Conservation (phyloP, 2,113 vertebrate genomes). For the Trogon melanurus region DNA sequence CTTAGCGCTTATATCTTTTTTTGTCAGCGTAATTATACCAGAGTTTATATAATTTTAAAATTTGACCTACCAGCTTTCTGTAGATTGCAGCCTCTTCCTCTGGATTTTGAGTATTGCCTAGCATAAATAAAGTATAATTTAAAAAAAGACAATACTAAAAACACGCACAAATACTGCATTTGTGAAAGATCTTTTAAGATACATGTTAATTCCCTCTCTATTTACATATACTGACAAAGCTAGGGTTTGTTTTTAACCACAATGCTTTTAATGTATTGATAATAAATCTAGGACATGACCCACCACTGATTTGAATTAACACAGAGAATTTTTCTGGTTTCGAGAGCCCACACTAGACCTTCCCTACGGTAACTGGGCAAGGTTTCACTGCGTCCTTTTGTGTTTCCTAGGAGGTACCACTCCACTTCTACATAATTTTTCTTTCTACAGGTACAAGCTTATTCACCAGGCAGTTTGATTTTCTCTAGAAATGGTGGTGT, state of each 20-base stretch:
- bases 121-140: not conserved
- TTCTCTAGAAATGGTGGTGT: not conserved
- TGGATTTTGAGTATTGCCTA: not conserved
- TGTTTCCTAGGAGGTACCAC: not conserved
- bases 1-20: not conserved
- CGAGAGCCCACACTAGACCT: not conserved
- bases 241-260: not conserved
- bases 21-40: conserved; percentile 41
- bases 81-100: conserved; percentile 15
- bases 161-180: not conserved
- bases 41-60: conserved; percentile 42
- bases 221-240: not conserved
- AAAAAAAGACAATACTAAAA: not conserved
- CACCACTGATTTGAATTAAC: not conserved
- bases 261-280: not conserved
- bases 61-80: conserved; percentile 26
- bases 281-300: not conserved
- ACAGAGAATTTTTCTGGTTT: not conserved
- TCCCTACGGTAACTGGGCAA: not conserved
- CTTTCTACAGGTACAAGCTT: not conserved
- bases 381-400: not conserved
- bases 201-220: not conserved
- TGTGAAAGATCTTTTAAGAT: not conserved
- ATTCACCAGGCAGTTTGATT: not conserved
- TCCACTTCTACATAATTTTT: not conserved